These are phyloP conservation scores for Drosophila prostipennis DNA, from an alignment of 2,888 invertebrate species.

Conservation along the genomic window DNA sequence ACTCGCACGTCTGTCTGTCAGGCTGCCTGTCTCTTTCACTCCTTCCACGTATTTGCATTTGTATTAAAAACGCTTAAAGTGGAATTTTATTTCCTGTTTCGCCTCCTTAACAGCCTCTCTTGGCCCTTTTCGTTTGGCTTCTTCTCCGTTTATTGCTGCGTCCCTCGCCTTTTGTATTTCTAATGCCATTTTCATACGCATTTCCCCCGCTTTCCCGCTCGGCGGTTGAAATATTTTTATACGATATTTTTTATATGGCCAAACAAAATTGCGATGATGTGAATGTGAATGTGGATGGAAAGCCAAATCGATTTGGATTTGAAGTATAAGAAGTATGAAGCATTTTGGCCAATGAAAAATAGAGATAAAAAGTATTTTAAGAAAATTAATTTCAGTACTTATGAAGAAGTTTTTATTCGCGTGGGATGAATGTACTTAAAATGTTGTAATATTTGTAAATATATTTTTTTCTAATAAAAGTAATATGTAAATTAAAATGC, in stretches of 20 bases:
- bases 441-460: too few species aligned
- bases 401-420: background rate
- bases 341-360: background rate
- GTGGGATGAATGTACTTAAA: too few species aligned
- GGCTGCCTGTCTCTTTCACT: slow-evolving; percentile 10
- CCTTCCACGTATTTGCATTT: slow-evolving; percentile 66
- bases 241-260: slow-evolving; percentile 25
- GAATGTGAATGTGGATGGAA: slow-evolving; percentile 12
- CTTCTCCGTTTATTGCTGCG: slow-evolving; percentile 49
- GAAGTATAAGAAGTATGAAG: slow-evolving; percentile 9
- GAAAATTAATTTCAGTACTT: slow-evolving; percentile 1
- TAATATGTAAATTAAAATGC: too few species aligned
- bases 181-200: slow-evolving; percentile 79
- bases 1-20: slow-evolving; percentile 11
- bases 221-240: slow-evolving; percentile 30
- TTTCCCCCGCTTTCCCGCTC: slow-evolving; percentile 48
- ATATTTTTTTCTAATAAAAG: too few species aligned
- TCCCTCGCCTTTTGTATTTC: slow-evolving; percentile 68
- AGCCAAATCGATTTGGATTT: slow-evolving; percentile 29
- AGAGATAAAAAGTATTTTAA: slow-evolving; percentile 3
- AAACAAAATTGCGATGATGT: slow-evolving; percentile 12
- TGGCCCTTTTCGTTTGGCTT: slow-evolving; percentile 32
- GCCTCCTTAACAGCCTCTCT: slow-evolving; percentile 39
- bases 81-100: slow-evolving; percentile 79
- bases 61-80: slow-evolving; percentile 78